Evolutionary conservation across 1,140 invertebrate species (phyloP).

Genomic region (Papilio aristodemus): DNA sequence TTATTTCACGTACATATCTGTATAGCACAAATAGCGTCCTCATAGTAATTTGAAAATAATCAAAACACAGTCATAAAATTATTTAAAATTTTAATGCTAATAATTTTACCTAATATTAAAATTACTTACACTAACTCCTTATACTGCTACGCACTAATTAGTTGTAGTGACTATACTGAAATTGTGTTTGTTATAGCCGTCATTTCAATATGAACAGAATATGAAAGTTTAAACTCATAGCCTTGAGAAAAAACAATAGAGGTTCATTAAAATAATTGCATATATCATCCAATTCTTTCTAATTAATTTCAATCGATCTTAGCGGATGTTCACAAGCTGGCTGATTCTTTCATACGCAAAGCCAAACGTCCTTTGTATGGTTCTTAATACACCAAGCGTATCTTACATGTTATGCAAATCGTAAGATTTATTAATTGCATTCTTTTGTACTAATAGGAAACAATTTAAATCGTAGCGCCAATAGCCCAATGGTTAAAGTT

Average conservation of each 20-base stretch:
- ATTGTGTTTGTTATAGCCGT: too few species aligned
- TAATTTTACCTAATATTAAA: too few species aligned
- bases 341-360: neutral
- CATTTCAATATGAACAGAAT: neutral
- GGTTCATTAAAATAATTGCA: conserved; percentile 14
- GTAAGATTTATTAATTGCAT: neutral
- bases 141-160: too few species aligned
- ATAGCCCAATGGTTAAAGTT: too few species aligned
- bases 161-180: too few species aligned
- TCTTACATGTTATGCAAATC: neutral
- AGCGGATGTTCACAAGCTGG: neutral
- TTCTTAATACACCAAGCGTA: conserved; percentile 4
- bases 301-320: conserved; percentile 10
- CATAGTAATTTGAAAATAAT: too few species aligned
- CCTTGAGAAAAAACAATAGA: neutral
- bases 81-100: too few species aligned
- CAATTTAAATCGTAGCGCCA: too few species aligned
- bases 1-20: too few species aligned
- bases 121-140: too few species aligned
- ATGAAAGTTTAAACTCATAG: neutral
- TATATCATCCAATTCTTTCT: conserved; percentile 5
- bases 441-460: neutral
- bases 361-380: conserved; percentile 14
- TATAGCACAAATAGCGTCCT: too few species aligned
- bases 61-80: too few species aligned